Evolutionary conservation across 2,797 vertebrate genomes (phyloP), one percentile per base, ranked within the genome.

Genomic region (Neosilurus hyrtlii): DNA sequence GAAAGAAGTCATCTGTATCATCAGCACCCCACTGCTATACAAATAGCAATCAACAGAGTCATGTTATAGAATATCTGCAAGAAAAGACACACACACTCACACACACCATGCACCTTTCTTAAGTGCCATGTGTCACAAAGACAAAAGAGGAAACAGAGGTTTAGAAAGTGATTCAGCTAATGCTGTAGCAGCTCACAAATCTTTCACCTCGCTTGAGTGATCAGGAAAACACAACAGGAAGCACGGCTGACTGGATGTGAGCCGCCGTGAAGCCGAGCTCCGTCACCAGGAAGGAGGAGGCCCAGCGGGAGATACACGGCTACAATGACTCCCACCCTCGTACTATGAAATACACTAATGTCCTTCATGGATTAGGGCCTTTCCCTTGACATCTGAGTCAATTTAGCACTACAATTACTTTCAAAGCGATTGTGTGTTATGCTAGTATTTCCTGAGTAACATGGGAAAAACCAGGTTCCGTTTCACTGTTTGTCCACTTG

Each of bases 171-270:
- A 83, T 79, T 86, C 43, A n/a, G 80, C 78, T 73, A 35, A 24
- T 84, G 82, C 80, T 70, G 78, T 16, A 14, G 68, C 83, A 81
- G 85, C 89, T 81, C 79, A 82, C 85, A 80, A 72, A 88, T 85
- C 84, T 80, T 83, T 86, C 87, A 87, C 88, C 87, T 90, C 85
- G 15, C 72, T 82, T 65, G 76, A 86, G 68, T 57, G 74, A 75
- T 82, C 62, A 75, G 79, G 82, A 81, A 66, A 87, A 86, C 85
- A 89, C 89, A 90, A 92, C 90, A 91, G 91, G 90, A 91, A 90
- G 90, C 80, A 6, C 73, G 54, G 26, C 79, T 9, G 83, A 89
- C 85, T 74, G 84, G 88, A 88, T 76, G 81, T 86, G 88, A 89
- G 89, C 77, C 66, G 15, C 52, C 62, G 20, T 84, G 62, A 84